Conservation (phyloP, 1,140 invertebrate genomes). For the Stegodyphus mimosarum region DNA sequence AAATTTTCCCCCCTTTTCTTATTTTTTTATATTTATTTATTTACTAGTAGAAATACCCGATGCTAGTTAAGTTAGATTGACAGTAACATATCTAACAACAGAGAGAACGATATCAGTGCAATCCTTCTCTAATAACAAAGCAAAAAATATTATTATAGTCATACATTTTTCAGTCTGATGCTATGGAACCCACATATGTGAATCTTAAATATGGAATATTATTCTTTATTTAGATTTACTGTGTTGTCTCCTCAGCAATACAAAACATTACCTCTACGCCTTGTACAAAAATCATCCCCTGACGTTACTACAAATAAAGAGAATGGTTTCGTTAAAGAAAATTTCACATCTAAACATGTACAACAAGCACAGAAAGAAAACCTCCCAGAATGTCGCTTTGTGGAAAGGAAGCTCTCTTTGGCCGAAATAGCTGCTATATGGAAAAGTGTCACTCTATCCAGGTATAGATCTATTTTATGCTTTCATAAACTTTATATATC, state of each 20-base stretch:
- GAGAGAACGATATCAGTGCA: no score
- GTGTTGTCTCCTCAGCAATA: slow-evolving; percentile 6
- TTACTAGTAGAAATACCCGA: no score
- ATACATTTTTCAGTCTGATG: no score
- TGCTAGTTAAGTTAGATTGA: no score
- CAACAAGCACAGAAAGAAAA: slow-evolving; percentile 31
- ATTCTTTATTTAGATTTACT: slow-evolving; percentile 33
- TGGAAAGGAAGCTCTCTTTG: slow-evolving; percentile 65
- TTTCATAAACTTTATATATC: neutral
- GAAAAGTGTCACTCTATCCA: slow-evolving; percentile 65
- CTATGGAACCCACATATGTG: no score
- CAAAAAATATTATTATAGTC: no score
- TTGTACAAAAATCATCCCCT: slow-evolving; percentile 26
- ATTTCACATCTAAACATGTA: neutral
- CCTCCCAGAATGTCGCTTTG: slow-evolving; percentile 66
- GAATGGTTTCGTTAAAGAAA: neutral
- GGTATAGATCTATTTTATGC: slow-evolving; percentile 43
- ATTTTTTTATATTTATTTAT: neutral
- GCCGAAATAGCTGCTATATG: slow-evolving; percentile 66
- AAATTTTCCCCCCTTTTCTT: neutral
- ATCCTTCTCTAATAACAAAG: no score
- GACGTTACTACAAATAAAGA: neutral
- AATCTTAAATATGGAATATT: neutral
- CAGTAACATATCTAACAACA: no score
- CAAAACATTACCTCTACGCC: slow-evolving; percentile 18